These are phyloP conservation scores for Sebastes taczanowskii DNA, from an alignment of 2,797 vertebrate genomes.

Conservation along the genomic window DNA sequence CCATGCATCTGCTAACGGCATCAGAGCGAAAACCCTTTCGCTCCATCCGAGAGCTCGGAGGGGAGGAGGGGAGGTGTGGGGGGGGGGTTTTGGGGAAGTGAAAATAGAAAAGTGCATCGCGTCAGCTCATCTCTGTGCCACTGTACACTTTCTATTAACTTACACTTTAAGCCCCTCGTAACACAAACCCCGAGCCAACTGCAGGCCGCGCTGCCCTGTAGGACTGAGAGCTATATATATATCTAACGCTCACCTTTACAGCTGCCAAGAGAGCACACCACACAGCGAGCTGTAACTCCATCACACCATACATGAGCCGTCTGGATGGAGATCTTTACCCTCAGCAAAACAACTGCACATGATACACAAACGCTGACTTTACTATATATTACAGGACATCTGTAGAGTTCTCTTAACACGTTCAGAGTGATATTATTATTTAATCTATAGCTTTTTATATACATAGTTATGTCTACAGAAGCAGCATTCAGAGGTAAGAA, in stretches of 20 bases:
- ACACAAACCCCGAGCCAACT: constrained; percentile 65
- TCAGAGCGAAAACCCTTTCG: constrained; percentile 78
- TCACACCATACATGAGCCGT: constrained; percentile 1
- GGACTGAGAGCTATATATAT: constrained; percentile 14
- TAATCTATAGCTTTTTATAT: background rate
- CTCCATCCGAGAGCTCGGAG: constrained; percentile 7
- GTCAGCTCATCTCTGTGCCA: constrained; percentile 70
- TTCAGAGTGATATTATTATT: background rate
- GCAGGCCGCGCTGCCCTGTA: constrained; percentile 27
- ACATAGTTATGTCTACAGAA: too few relatives aligned
- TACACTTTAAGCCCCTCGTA: constrained; percentile 73
- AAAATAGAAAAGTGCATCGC: constrained; percentile 82
- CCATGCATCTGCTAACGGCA: constrained; percentile 93
- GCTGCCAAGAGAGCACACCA: constrained; percentile 21
- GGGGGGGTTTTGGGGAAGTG: constrained; percentile 69
- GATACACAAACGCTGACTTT: background rate
- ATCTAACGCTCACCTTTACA: constrained; percentile 55
- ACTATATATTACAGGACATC: background rate
- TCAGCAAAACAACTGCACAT: constrained; percentile 2
- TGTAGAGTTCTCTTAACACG: background rate
- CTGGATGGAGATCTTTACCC: background rate
- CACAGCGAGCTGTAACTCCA: constrained; percentile 23
- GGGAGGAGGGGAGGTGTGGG: too few relatives aligned
- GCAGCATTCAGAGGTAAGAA: background rate
- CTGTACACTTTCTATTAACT: constrained; percentile 76